A percentile compares a stretch with the other conserved stretches of the same genome.
phyloP scores from a whole-genome alignment of 92 coral and sea anemone species.

The Porites divaricata region DNA sequence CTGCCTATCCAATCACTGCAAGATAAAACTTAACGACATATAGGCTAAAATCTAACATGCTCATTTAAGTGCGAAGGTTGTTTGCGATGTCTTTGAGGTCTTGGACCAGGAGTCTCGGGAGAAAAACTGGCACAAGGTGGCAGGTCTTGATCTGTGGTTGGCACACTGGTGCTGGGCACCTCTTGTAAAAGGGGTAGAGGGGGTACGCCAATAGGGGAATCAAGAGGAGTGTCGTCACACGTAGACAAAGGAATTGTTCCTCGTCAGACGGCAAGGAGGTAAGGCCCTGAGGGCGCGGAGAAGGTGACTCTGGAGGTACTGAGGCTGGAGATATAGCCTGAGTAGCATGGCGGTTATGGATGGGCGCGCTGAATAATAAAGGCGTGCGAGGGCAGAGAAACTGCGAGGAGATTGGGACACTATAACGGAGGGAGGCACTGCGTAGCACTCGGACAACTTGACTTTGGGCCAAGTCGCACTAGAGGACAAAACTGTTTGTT shows the following conservation, averaged over 20 bases:
- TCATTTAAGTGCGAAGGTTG: not conserved
- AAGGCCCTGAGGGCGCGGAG: not conserved
- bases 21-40: not conserved
- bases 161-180: conserved; percentile 8
- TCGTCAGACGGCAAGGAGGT: conserved; percentile 8
- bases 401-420: too few relatives aligned
- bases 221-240: not conserved
- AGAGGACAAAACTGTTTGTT: too few relatives aligned
- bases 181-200: not conserved
- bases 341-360: too few relatives aligned
- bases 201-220: not conserved
- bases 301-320: conserved; percentile 1
- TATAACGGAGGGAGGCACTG: too few relatives aligned
- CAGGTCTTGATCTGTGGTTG: not conserved
- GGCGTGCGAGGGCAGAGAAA: too few relatives aligned
- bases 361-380: too few relatives aligned
- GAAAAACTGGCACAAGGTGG: not conserved
- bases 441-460: too few relatives aligned
- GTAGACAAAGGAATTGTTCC: conserved; percentile 1
- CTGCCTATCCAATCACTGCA: not conserved
- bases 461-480: too few relatives aligned
- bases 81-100: not conserved
- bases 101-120: conserved; percentile 1
- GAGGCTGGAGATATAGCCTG: not conserved
- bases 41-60: too few relatives aligned